Evolutionary conservation across 2,888 invertebrate species (phyloP).

Genomic region (Spodoptera exigua): DNA sequence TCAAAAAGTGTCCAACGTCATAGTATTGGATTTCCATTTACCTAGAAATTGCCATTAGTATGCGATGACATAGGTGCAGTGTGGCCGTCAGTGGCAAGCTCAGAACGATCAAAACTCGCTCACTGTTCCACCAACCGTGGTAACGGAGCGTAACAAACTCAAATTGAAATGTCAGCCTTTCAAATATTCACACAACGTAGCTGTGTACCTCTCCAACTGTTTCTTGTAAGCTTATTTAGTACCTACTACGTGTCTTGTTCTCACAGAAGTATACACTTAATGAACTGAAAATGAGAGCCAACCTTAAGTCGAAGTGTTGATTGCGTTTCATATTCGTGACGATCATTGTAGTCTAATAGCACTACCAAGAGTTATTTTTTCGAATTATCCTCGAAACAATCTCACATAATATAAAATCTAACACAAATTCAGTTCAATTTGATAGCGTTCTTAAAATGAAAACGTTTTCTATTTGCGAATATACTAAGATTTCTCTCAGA

Average conservation of each 20-base stretch:
- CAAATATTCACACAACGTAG: conserved; percentile 65
- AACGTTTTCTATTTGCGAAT: not conserved
- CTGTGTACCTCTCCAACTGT: conserved; percentile 27
- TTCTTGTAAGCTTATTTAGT: conserved; percentile 49
- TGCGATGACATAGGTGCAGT: conserved; percentile 31
- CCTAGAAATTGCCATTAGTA: conserved; percentile 32
- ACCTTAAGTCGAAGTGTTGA: conserved; percentile 4
- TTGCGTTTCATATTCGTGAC: not conserved
- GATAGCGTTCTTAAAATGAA: too few species aligned
- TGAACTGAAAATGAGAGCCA: conserved; percentile 16
- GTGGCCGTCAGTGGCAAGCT: conserved; percentile 64
- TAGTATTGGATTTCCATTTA: conserved; percentile 9
- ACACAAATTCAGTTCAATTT: too few species aligned
- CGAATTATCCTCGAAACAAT: too few species aligned
- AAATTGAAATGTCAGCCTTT: conserved; percentile 83
- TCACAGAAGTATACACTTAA: conserved; percentile 16
- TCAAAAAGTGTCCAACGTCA: not conserved
- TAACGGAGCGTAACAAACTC: conserved; percentile 74
- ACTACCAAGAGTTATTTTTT: not conserved
- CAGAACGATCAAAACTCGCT: conserved; percentile 63
- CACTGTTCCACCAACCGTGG: conserved; percentile 57
- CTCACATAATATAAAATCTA: too few species aligned
- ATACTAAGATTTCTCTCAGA: conserved; percentile 8
- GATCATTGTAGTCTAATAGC: not conserved
- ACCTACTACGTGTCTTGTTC: conserved; percentile 44